phyloP scores from a whole-genome alignment of 1,140 invertebrate species.

The Uloborus diversus region DNA sequence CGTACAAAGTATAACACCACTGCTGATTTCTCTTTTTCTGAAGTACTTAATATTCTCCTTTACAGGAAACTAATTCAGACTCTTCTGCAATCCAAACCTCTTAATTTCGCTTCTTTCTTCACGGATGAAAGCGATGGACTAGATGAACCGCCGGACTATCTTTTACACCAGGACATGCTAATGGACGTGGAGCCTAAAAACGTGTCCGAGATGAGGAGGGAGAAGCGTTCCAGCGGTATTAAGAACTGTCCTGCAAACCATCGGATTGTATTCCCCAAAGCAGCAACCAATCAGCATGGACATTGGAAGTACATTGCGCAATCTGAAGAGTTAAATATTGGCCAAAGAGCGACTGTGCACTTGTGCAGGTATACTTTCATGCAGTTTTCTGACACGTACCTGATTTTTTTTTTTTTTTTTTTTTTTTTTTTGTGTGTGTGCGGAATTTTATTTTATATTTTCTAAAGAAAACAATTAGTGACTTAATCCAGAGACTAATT shows the following conservation, averaged over 20 bases:
- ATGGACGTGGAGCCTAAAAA: background rate
- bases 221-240: background rate
- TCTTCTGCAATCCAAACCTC: background rate
- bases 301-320: slow-evolving; percentile 24
- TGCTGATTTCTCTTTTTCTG: background rate
- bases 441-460: too few relatives aligned
- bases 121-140: slow-evolving; percentile 40
- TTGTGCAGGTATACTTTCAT: slow-evolving; percentile 40
- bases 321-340: background rate
- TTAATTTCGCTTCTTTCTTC: slow-evolving; percentile 1
- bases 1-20: too few relatives aligned
- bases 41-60: background rate
- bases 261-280: background rate
- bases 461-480: too few relatives aligned
- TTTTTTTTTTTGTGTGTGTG: too few relatives aligned
- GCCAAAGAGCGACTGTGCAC: slow-evolving; percentile 1
- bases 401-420: too few relatives aligned
- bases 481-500: too few relatives aligned
- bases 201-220: background rate
- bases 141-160: slow-evolving; percentile 27
- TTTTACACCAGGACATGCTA: background rate
- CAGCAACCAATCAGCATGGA: slow-evolving; percentile 3
- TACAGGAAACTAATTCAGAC: slow-evolving; percentile 25
- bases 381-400: too few relatives aligned
- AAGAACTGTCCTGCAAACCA: background rate